A percentile compares a stretch with the other conserved stretches of the same genome.
Conservation (phyloP, 2,797 vertebrate species). For the Hephaestus fuliginosus region DNA sequence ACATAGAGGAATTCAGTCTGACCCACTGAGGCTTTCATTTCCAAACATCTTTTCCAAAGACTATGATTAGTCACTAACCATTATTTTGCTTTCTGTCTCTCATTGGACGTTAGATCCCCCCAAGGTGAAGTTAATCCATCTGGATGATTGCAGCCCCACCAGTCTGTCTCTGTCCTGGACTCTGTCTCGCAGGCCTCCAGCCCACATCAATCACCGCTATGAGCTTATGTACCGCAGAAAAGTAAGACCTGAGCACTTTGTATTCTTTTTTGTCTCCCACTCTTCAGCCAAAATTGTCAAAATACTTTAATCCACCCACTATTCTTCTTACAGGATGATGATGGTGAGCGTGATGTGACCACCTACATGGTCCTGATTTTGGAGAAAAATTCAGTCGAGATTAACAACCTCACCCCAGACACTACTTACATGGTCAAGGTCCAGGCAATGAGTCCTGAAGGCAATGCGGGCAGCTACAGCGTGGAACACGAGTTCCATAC, state of each 20-base stretch:
- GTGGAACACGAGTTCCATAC: conserved; percentile 92
- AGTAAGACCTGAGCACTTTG: conserved; percentile 70
- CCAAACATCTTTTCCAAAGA: conserved; percentile 64
- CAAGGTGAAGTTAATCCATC: conserved; percentile 90
- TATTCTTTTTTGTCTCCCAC: conserved; percentile 15
- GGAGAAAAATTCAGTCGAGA: conserved; percentile 89
- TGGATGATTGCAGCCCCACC: conserved; percentile 89
- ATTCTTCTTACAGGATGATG: conserved; percentile 73
- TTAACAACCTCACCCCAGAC: conserved; percentile 89
- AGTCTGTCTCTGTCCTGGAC: conserved; percentile 93
- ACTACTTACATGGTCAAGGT: conserved; percentile 92
- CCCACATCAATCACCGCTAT: conserved; percentile 90
- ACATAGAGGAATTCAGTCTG: conserved; percentile 57
- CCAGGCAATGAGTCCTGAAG: conserved; percentile 90
- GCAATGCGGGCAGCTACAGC: conserved; percentile 89
- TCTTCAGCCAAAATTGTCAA: conserved; percentile 1
- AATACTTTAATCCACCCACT: conserved; percentile 2
- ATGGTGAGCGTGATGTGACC: conserved; percentile 88
- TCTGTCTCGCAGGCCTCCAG: conserved; percentile 88
- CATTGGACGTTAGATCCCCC: conserved; percentile 89
- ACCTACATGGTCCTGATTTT: conserved; percentile 93
- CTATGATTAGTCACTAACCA: conserved; percentile 71
- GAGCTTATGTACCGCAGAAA: conserved; percentile 98
- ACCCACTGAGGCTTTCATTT: conserved; percentile 61
- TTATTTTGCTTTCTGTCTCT: conserved; percentile 70